Percentiles rank a stretch among this genome's conserved stretches.
These are phyloP conservation scores for Nothobranchius kuhntae DNA, from an alignment of 2,113 vertebrate species.

Conservation along the genomic window DNA sequence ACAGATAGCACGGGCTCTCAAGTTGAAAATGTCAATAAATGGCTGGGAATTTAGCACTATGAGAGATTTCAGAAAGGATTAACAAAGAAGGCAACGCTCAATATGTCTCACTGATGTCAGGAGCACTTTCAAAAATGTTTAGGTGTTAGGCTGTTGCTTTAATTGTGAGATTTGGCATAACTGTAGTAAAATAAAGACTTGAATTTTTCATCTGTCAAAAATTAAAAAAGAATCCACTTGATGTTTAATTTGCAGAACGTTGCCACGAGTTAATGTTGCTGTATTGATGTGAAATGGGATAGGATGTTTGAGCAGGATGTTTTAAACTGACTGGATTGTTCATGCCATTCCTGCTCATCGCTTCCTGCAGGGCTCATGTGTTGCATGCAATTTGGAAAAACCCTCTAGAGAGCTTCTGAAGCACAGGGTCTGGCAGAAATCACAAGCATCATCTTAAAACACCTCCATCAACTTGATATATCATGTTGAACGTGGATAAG, in stretches of 20 bases:
- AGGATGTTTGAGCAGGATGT: background rate
- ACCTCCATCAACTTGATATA: background rate
- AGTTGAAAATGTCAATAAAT: slow-evolving; percentile 27
- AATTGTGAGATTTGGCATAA: background rate
- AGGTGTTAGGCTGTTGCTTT: background rate
- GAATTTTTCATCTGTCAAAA: background rate
- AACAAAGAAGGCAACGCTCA: slow-evolving; percentile 14
- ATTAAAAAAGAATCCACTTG: background rate
- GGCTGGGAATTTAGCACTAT: background rate
- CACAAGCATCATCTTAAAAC: background rate
- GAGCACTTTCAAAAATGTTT: background rate
- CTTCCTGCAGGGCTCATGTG: background rate
- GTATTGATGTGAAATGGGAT: background rate
- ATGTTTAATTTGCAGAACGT: background rate
- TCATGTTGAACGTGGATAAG: background rate
- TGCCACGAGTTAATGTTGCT: background rate
- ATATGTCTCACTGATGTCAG: background rate
- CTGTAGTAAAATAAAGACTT: background rate
- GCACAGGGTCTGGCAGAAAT: background rate
- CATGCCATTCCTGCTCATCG: background rate
- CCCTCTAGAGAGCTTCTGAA: background rate
- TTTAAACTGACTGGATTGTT: background rate
- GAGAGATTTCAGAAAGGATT: slow-evolving; percentile 10
- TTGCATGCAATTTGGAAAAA: background rate
- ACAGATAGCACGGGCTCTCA: slow-evolving; percentile 9